Evolutionary conservation across 1,140 invertebrate species (phyloP), one percentile per base, ranked within the genome.

Genomic region (Calosoma granatense): DNA sequence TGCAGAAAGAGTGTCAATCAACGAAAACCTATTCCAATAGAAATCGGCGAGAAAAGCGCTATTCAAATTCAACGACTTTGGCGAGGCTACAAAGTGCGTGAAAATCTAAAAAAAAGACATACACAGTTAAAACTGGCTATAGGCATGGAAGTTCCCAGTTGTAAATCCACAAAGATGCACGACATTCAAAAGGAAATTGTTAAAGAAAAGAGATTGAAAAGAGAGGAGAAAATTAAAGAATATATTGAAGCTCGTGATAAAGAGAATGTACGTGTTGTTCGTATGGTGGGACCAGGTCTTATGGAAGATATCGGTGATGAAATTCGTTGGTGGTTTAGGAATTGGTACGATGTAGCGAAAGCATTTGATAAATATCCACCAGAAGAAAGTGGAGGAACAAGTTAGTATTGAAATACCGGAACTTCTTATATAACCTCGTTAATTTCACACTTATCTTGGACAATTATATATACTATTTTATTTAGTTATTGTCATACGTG

Each of bases 301-400:
- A 78, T 83, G 71, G 84, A 87, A 62, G 84, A 86, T 63, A 84
- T 86, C 58, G 76, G 77, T 1, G 79, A 80, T 55, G 83, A 87
- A 69, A 81, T 87, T 59, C 78, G 81, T 53, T 76, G 76, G 52
- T 87, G 84, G 84, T 81, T 85, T 60, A 58, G 67, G 6, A 63
- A 78, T 56, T 86, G 83, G 61, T 82, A 80, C 65, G 58, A 71
- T 1, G 67, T 70, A 51, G 60, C 74, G 0, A 72, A 70, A 23
- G 70, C 73, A 39, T 82, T 82, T 54, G 76, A 80, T 57, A 68
- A 69, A 3, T 78, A 74, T 63, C 81, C 81, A 23, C 62, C 72
- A 20, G 73, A 70, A 14, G 60, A 74, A 2, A 68, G 72, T 56
- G 77, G 78, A 9, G 81, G 81, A 14, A 76, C 76, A 1, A 64